Base-by-base conservation (phyloP, 1,140 invertebrate genomes). In the Myzus persicae region DNA sequence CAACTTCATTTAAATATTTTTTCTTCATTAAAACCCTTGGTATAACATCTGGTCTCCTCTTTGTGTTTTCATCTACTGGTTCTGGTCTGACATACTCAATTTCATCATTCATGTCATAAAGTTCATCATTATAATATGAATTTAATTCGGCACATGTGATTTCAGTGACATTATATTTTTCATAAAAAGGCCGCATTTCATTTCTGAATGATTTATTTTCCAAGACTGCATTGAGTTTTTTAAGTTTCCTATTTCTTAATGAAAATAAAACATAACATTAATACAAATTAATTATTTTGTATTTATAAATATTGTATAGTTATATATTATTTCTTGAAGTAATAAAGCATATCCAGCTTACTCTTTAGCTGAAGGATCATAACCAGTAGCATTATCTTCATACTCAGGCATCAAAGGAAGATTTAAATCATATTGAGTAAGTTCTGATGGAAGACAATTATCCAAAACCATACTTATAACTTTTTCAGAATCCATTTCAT, bases 401-500 rank as follows among this genome's bases (percentile, higher is more conserved):
- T 90, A 40, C 31, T 67, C 89, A n/a, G 46, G 54, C 20, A 54
- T 26, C 11, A 46, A 31, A 48, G 81, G 24, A 8, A 85, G 46
- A 82, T 36, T 82, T 2, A 85, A 54, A 85, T 93, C 91, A 9
- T 93, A 93, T 20, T 85, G 67, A 93, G 91, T 93, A 84, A 93
- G 91, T 84, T 93, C 81, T n/a, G 46, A 8, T 0, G 91, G 91
- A 8, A 85, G 81, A 48, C 76, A 42, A 93, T 93, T 22, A 54
- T 93, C 91, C 36, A 93, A 93, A 54, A 93, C 91, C 81, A 84
- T 84, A 84, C 31, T 93, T 48, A 93, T 54, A 38, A 93, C 91
- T 93, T 93, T 93, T 85, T 93, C 91, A 40, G 91, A 54, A 54
- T 93, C 76, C 91, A 93, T 93, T n/a, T 85, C 36, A 93, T 51